Percentiles rank a stretch among this genome's conserved stretches.
These are phyloP conservation scores for Argynnis bischoffii DNA, from an alignment of 2,888 invertebrate species.

Conservation along the genomic window DNA sequence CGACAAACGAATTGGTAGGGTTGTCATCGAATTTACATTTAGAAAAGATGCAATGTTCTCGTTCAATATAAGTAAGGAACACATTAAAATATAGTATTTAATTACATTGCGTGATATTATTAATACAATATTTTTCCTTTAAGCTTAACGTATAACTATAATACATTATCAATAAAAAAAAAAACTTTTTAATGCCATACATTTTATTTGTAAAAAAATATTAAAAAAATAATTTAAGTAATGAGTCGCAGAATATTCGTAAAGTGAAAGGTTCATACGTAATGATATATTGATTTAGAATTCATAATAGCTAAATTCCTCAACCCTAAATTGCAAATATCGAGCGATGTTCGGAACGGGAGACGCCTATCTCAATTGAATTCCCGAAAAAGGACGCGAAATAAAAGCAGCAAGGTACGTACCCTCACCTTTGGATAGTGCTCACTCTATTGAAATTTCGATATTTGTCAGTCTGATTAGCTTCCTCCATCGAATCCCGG, in stretches of 20 bases:
- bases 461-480: conserved; percentile 81
- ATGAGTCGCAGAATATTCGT: not conserved
- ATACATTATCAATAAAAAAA: no score
- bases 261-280: not conserved
- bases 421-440: conserved; percentile 67
- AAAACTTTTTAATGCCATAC: no score
- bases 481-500: conserved; percentile 56
- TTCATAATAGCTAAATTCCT: conserved; percentile 1
- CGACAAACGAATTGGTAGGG: conserved; percentile 59
- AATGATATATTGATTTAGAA: not conserved
- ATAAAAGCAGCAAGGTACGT: conserved; percentile 61
- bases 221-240: not conserved
- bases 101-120: no score
- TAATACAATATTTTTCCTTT: no score
- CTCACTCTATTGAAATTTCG: conserved; percentile 70
- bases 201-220: no score
- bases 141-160: no score
- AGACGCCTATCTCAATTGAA: conserved; percentile 80
- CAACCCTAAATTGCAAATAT: conserved; percentile 55
- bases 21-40: conserved; percentile 41
- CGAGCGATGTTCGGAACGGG: conserved; percentile 66
- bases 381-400: conserved; percentile 77
- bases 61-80: no score
- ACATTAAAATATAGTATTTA: no score
- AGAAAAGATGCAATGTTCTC: not conserved